Evolutionary conservation across 2,797 vertebrate genomes (phyloP).

Genomic region (Fundulus diaphanus): DNA sequence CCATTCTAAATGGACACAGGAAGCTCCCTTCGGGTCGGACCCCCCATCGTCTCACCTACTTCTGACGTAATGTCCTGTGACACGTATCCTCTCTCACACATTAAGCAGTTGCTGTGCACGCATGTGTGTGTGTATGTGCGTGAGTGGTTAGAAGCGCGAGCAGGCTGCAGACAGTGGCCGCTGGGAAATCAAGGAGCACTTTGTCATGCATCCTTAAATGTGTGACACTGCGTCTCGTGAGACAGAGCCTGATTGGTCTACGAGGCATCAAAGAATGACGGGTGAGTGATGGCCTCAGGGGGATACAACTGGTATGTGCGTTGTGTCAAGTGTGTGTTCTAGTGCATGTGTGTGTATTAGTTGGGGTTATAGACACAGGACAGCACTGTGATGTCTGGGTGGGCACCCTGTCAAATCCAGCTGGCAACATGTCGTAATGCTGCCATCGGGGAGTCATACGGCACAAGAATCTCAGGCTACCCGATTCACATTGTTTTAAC

Average conservation of each 20-base stretch:
- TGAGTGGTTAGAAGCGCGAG: constrained; percentile 46
- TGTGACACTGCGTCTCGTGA: constrained; percentile 83
- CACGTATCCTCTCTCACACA: constrained; percentile 64
- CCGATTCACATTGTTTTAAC: constrained; percentile 46
- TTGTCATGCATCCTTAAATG: constrained; percentile 89
- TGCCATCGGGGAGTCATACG: constrained; percentile 68
- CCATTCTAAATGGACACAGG: constrained; percentile 33
- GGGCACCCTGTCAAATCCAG: constrained; percentile 80
- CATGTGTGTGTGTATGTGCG: constrained; percentile 46
- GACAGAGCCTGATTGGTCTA: constrained; percentile 84
- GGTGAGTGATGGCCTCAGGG: constrained; percentile 82
- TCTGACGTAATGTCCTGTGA: constrained; percentile 59
- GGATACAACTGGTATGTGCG: constrained; percentile 55
- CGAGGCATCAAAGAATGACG: constrained; percentile 78
- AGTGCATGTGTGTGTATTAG: constrained; percentile 50
- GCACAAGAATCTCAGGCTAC: constrained; percentile 51
- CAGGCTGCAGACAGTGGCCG: constrained; percentile 80
- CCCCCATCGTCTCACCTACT: constrained; percentile 37
- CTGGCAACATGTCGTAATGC: constrained; percentile 72
- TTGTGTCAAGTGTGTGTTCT: constrained; percentile 54
- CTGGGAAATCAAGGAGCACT: constrained; percentile 88
- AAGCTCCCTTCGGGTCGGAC: constrained; percentile 25
- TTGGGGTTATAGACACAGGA: constrained; percentile 76
- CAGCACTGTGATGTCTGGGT: constrained; percentile 77
- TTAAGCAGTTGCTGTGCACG: constrained; percentile 45